Evolutionary conservation across 2,797 vertebrate genomes (phyloP), one percentile per base, ranked within the genome.

Genomic region (Semaprochilodus insignis): DNA sequence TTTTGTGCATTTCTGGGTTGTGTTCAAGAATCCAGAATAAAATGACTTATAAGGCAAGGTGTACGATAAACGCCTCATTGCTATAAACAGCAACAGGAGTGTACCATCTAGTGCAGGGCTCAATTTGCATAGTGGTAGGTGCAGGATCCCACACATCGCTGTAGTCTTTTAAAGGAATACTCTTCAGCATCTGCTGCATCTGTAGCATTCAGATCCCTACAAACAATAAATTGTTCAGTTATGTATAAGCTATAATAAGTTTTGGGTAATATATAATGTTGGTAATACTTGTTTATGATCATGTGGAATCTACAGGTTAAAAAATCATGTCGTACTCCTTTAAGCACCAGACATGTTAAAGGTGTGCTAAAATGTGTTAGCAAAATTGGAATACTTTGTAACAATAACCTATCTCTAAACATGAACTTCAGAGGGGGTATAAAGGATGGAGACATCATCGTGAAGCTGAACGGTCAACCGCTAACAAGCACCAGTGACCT

Each of bases 371-470:
- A 17, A 25, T 0, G 1, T 21, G n/a, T 21, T 40, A 11, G 23
- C 16, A 36, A 54, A 16, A 1, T 31, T 54, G 4, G 51, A 57
- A 27, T 27, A 31, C 27, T 17, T 10, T 66, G 31, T 6, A 52
- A n/a, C 51, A 59, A 74, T 70, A n/a, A 23, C 75, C 17, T 59
- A 10, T 83, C 27, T 11, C 34, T 25, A 36, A 25, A 17, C 17
- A n/a, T 81, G 15, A 23, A 6, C 80, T 62, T 81, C 87, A 94
- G 97, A 88, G 97, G 97, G 1, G 97, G 97, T 13, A 97, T 99
- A 89, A 94, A 94, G 86, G 95, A 95, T 10, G 97, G 97, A 0
- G 97, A 99, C 90, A 94, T 99, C 69, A 96, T 99, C 2, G 96
- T 98, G 71, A 98, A 97, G 84, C 96, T 99, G 83, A 98, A 99